phyloP scores from a whole-genome alignment of 2,888 invertebrate species.

The Caenorhabditis panamensis region DNA sequence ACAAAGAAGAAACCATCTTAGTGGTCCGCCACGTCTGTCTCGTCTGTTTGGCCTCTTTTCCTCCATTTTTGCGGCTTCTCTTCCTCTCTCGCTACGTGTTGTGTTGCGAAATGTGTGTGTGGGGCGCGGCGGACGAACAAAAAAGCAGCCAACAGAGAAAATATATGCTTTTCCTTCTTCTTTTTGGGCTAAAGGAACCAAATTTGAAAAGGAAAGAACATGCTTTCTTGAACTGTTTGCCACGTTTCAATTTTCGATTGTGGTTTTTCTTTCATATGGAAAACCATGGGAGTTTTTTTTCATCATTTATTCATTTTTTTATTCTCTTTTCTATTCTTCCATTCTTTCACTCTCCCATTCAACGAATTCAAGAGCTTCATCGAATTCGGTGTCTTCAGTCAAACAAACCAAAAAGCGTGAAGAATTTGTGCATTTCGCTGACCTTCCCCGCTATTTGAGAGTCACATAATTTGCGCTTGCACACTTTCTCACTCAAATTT shows the following conservation, averaged over 20 bases:
- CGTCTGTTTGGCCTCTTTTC: not conserved
- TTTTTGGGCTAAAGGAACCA: no score
- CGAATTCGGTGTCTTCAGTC: no score
- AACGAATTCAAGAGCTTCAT: no score
- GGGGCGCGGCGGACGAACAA: not conserved
- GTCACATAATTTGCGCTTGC: not conserved
- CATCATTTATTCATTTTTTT: not conserved
- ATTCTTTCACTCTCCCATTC: not conserved
- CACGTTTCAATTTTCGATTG: no score
- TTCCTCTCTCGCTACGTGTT: constrained; percentile 3
- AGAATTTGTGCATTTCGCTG: not conserved
- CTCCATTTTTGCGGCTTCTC: constrained; percentile 9
- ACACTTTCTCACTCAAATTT: constrained; percentile 12
- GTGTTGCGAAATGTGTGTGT: constrained; percentile 40
- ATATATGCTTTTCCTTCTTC: not conserved
- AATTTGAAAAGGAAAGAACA: no score
- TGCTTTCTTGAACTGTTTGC: no score
- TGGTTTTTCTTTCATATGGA: no score
- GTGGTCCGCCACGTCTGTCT: not conserved
- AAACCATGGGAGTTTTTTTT: no score
- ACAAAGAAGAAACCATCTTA: not conserved
- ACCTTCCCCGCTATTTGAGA: not conserved
- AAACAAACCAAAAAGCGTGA: no score
- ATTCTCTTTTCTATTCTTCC: not conserved
- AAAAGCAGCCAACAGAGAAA: not conserved